phyloP scores from a whole-genome alignment of 1,140 invertebrate species.

The Drosophila kepulauana region DNA sequence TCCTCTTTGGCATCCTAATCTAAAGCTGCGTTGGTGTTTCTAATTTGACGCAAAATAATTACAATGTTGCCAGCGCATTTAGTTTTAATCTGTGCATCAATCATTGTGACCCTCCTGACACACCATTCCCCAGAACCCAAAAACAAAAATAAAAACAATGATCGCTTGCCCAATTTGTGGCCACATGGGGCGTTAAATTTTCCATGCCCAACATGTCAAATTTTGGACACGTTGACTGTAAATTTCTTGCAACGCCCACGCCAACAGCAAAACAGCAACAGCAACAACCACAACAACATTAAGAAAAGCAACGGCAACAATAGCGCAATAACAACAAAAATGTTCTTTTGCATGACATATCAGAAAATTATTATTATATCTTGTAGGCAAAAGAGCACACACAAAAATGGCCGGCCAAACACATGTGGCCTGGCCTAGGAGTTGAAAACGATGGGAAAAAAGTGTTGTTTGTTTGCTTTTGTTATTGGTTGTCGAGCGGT shows the following conservation, averaged over 20 bases:
- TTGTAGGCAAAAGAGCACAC: slow-evolving; percentile 67
- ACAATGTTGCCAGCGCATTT: not conserved
- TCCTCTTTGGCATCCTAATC: not conserved
- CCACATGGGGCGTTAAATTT: slow-evolving; percentile 43
- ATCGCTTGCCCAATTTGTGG: slow-evolving; percentile 32
- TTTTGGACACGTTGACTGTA: slow-evolving; percentile 55
- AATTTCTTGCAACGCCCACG: slow-evolving; percentile 65
- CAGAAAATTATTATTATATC: slow-evolving; percentile 79
- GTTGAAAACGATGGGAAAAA: slow-evolving; percentile 62
- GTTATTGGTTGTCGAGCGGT: slow-evolving; percentile 6
- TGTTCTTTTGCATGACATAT: slow-evolving; percentile 72
- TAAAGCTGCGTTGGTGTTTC: not conserved
- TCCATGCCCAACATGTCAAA: slow-evolving; percentile 37
- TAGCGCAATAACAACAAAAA: slow-evolving; percentile 21
- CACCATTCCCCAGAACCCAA: slow-evolving; percentile 1
- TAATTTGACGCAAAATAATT: slow-evolving; percentile 1
- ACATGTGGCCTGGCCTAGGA: slow-evolving; percentile 19
- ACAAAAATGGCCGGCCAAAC: slow-evolving; percentile 63
- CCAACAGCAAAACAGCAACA: slow-evolving; percentile 3
- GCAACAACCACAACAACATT: not conserved
- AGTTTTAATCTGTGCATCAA: slow-evolving; percentile 9
- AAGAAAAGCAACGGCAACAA: not conserved
- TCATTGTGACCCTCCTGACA: slow-evolving; percentile 2
- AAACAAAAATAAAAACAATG: not conserved
- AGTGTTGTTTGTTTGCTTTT: slow-evolving; percentile 28